Percentiles rank a stretch among this genome's conserved stretches.
Conservation (phyloP, 2,113 vertebrate species). For the Centropus unirufus region DNA sequence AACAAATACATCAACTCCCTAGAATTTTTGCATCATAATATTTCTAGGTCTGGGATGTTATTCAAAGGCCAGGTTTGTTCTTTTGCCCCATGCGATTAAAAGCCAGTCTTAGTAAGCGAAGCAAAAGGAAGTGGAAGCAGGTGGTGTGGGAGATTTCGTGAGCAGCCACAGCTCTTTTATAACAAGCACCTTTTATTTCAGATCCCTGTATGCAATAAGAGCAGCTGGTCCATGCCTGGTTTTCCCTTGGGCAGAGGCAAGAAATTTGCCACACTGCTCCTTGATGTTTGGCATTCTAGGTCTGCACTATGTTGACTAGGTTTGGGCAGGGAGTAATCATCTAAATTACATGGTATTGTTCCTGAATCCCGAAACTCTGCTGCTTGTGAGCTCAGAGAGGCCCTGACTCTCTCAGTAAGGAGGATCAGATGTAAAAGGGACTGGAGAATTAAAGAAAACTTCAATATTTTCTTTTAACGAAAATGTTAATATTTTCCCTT, state of each 20-base stretch:
- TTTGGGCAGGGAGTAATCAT: neutral
- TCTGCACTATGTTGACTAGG: neutral
- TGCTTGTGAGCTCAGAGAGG: neutral
- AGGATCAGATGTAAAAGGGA: neutral
- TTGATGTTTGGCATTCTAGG: neutral
- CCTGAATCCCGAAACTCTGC: neutral
- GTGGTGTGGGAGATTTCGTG: neutral
- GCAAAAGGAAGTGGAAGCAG: neutral
- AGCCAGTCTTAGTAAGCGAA: neutral
- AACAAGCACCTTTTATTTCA: neutral
- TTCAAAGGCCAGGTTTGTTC: neutral
- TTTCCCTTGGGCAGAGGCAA: neutral
- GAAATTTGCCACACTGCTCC: neutral
- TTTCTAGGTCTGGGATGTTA: conserved; percentile 18
- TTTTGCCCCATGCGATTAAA: rapidly evolving
- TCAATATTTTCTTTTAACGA: neutral
- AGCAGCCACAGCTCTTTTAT: neutral
- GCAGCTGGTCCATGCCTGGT: neutral
- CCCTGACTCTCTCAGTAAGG: neutral
- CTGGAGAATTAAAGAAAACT: neutral
- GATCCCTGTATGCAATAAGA: neutral
- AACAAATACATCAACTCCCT: conserved; percentile 26
- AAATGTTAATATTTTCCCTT: neutral
- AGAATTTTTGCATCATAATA: neutral
- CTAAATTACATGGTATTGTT: neutral